These are phyloP conservation scores for Platyscapa corneri DNA, from an alignment of 1,140 invertebrate species.

Conservation along the genomic window DNA sequence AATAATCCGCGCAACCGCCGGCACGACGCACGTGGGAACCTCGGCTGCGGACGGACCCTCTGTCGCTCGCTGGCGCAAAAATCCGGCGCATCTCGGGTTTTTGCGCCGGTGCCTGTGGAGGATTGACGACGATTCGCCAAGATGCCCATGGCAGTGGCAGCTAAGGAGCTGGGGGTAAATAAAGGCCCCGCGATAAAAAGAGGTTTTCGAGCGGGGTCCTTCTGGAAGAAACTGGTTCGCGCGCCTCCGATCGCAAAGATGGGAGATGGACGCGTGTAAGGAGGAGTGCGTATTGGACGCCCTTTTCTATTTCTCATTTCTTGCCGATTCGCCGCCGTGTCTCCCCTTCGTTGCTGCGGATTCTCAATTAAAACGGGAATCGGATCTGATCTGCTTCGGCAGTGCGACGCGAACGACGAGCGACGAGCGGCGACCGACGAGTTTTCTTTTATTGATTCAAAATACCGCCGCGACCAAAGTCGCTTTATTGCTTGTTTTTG, in stretches of 20 bases:
- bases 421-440: background rate
- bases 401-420: background rate
- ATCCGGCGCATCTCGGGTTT: background rate
- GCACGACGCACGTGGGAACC: conserved; percentile 20
- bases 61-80: too few species aligned
- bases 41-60: too few species aligned
- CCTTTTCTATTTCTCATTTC: conserved; percentile 72
- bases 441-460: conserved; percentile 44
- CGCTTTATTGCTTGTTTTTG: background rate
- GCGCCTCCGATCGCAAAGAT: background rate
- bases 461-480: background rate
- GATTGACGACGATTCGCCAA: background rate
- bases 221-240: background rate
- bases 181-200: background rate
- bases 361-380: conserved; percentile 61
- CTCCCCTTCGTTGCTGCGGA: conserved; percentile 42
- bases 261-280: too few species aligned
- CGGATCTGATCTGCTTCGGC: background rate
- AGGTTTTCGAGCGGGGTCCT: too few species aligned
- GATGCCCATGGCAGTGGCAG: too few species aligned
- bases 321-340: conserved; percentile 63
- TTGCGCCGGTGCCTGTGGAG: background rate
- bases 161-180: background rate
- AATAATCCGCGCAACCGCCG: conserved; percentile 61
- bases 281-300: too few species aligned